Evolutionary conservation across 2,888 invertebrate genomes (phyloP).

Genomic region (Meteorus cinctellus): DNA sequence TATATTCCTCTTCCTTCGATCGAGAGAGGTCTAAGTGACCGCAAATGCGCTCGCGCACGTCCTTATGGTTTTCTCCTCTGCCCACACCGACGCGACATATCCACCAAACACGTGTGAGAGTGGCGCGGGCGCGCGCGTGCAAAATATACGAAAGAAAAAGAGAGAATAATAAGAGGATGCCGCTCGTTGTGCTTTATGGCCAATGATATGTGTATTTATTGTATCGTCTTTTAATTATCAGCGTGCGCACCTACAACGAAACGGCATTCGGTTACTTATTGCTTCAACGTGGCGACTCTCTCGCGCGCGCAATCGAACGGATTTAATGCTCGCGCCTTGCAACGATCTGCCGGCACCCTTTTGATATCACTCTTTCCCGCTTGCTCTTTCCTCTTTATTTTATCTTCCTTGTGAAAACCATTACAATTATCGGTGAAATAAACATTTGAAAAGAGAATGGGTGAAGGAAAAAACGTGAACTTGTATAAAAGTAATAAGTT

Average conservation of each 20-base stretch:
- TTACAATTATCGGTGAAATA: slow-evolving; percentile 55
- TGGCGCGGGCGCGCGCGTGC: background rate
- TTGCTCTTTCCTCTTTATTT: slow-evolving; percentile 43
- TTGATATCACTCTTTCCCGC: slow-evolving; percentile 51
- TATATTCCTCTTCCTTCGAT: slow-evolving; percentile 3
- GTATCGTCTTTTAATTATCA: slow-evolving; percentile 74
- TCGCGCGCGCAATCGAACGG: slow-evolving; percentile 33
- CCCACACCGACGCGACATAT: slow-evolving; percentile 59
- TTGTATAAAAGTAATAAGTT: background rate
- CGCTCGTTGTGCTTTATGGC: slow-evolving; percentile 68
- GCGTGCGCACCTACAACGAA: slow-evolving; percentile 71
- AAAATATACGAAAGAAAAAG: slow-evolving; percentile 20
- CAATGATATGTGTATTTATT: slow-evolving; percentile 73
- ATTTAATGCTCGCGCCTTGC: slow-evolving; percentile 63
- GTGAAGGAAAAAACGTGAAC: background rate
- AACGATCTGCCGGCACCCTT: slow-evolving; percentile 52
- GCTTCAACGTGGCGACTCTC: slow-evolving; percentile 56
- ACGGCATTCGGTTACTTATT: slow-evolving; percentile 72
- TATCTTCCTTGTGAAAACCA: slow-evolving; percentile 54
- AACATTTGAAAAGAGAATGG: slow-evolving; percentile 10
- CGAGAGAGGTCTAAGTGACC: slow-evolving; percentile 52
- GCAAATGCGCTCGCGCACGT: slow-evolving; percentile 28
- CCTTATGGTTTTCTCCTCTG: slow-evolving; percentile 52
- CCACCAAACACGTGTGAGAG: slow-evolving; percentile 8
- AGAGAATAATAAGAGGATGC: slow-evolving; percentile 25